phyloP scores from a whole-genome alignment of 2,113 vertebrate genomes.

The Platichthys flesus region DNA sequence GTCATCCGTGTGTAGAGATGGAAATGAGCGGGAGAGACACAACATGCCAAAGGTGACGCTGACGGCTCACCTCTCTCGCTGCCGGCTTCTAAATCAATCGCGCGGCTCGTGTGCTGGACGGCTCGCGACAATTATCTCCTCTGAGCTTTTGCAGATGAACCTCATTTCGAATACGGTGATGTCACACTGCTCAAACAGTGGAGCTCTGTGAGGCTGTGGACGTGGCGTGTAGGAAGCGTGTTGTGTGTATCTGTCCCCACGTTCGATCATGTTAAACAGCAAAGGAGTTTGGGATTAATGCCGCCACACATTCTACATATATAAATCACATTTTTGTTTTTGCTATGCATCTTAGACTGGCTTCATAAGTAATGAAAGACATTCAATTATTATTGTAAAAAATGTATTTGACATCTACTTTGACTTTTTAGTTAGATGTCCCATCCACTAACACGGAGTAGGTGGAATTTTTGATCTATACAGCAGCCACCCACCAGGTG shows the following conservation, averaged over 20 bases:
- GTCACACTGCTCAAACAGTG: constrained; percentile 33
- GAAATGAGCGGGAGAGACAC: constrained; percentile 90
- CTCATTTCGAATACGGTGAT: constrained; percentile 56
- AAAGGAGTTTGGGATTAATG: no score
- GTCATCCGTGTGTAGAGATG: constrained; percentile 90
- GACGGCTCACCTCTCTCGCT: constrained; percentile 80
- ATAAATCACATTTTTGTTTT: no score
- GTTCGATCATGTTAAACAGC: neutral
- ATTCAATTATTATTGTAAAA: no score
- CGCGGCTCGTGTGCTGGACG: constrained; percentile 42
- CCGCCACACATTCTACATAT: no score
- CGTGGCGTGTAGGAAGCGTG: neutral
- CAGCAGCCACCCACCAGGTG: no score
- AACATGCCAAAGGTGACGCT: constrained; percentile 93
- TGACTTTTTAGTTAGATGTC: no score
- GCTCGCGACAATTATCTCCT: constrained; percentile 64
- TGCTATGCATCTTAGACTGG: neutral
- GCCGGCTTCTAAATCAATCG: constrained; percentile 56
- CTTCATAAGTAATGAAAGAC: neutral
- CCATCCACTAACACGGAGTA: no score
- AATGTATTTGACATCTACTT: no score
- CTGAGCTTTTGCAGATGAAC: constrained; percentile 39
- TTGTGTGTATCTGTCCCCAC: neutral
- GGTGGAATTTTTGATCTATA: no score
- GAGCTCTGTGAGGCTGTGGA: constrained; percentile 5